Percentiles rank a stretch among this genome's conserved stretches.
These are phyloP conservation scores for Crossoptilon crossoptilon DNA, from an alignment of 2,797 vertebrate species.

Conservation along the genomic window DNA sequence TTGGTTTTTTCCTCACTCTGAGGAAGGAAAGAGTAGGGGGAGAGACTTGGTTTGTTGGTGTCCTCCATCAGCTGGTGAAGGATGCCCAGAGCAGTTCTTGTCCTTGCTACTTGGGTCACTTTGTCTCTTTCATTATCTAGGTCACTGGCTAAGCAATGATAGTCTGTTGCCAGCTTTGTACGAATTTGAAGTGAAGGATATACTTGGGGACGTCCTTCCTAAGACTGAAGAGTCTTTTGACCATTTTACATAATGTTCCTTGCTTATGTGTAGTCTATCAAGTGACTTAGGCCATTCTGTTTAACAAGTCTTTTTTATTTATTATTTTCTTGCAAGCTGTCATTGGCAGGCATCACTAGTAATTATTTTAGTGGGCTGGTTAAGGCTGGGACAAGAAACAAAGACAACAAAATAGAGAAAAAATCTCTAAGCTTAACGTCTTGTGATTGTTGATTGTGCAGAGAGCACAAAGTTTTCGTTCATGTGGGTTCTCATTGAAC, in stretches of 20 bases:
- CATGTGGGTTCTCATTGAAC: not conserved
- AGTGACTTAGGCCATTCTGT: not conserved
- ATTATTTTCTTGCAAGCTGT: not conserved
- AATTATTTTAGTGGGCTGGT: not conserved
- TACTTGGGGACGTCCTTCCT: not conserved
- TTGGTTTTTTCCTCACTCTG: not conserved
- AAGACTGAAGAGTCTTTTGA: not conserved
- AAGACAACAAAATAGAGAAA: not conserved
- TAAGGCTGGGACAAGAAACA: not conserved
- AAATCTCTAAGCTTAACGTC: not conserved
- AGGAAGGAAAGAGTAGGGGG: not conserved
- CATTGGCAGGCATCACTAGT: not conserved
- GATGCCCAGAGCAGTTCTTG: not conserved
- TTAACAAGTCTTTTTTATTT: not conserved
- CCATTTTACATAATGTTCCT: not conserved
- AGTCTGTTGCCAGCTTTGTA: slow-evolving; percentile 15
- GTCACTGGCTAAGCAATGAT: not conserved
- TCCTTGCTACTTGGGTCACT: slow-evolving; percentile 18
- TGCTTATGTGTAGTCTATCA: not conserved
- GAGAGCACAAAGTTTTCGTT: slow-evolving; percentile 5
- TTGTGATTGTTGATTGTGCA: not conserved
- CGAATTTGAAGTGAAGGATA: not conserved
- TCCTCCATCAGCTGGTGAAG: not conserved
- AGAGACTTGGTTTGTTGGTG: not conserved
- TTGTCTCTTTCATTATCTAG: slow-evolving; percentile 25